Evolutionary conservation across 2,113 vertebrate species (phyloP).

Genomic region (Serinus canaria): DNA sequence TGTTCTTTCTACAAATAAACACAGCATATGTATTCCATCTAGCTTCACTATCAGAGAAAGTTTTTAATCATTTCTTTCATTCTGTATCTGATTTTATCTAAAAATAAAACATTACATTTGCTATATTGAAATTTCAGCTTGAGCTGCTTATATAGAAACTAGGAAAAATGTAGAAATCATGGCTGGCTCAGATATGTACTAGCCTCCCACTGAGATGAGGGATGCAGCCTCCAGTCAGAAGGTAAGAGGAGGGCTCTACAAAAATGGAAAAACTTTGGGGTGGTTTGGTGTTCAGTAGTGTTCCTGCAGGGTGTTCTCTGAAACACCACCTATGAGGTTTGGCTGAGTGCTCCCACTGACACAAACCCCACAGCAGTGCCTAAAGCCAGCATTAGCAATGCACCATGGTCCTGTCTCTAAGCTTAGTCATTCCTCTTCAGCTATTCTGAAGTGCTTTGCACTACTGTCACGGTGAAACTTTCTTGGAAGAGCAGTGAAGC

Average conservation of each 20-base stretch:
- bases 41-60: background rate
- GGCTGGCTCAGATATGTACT: background rate
- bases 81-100: background rate
- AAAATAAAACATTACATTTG: background rate
- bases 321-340: background rate
- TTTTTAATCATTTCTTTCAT: background rate
- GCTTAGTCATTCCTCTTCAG: background rate
- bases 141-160: background rate
- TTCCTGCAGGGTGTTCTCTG: background rate
- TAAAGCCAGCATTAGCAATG: background rate
- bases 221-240: background rate
- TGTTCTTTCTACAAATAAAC: background rate
- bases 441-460: background rate
- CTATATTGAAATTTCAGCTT: background rate
- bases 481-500: background rate
- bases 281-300: background rate
- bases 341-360: background rate
- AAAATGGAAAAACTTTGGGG: background rate
- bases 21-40: background rate
- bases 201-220: background rate
- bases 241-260: background rate
- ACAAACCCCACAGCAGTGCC: background rate
- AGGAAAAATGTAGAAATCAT: background rate
- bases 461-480: background rate
- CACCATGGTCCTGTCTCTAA: accelerated